Evolutionary conservation across 1,140 invertebrate genomes (phyloP), one percentile per base, ranked within the genome.

Genomic region (Bursaphelenchus mucronatus): DNA sequence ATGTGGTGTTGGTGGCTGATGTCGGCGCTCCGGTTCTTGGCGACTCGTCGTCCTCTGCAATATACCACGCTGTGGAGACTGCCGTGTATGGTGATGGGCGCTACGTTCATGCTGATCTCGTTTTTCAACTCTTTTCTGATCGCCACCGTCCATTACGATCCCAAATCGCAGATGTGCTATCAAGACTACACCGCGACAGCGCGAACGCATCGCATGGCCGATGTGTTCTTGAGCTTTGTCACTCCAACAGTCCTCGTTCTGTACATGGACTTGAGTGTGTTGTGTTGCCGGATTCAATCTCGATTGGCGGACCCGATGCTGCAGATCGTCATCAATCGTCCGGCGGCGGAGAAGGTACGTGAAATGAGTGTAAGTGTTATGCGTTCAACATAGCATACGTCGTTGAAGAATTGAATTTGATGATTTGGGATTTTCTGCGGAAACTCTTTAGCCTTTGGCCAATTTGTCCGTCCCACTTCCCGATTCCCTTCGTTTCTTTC

Each of bases 271-370:
- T 17, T 70, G 13, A 40, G 53, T 8, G 68, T 70, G n/a, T 41
- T 70, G 11, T 70, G 47, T 44, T 66, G 69, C 13, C 64, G 68
- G 15, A 55, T 54, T 21, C 10, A 49, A 8, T 49, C 64, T 4
- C 67, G 47, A 46, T 43, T 43, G 43, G 19, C 61, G 7, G 68
- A 70, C 49, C 68, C 68, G 13, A 73, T 70, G 70, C 69, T 70
- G 13, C 70, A 70, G 49, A 72, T 70, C 45, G 68, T 70, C 9
- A 70, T 70, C 11, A 70, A 70, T 61, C 69, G 68, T 8, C 68
- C 68, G 41, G 61, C 30, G 40, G 17, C 15, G 11, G 68, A 70
- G 53, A 69, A 40, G 43, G 66, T 68, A 51, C 55, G 66, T 68
- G 11, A 51, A 41, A 40, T 30, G 41, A 44, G 47, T 67, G 15